Conservation (phyloP, 2,797 vertebrate genomes). For the Anisognathus igniventris region DNA sequence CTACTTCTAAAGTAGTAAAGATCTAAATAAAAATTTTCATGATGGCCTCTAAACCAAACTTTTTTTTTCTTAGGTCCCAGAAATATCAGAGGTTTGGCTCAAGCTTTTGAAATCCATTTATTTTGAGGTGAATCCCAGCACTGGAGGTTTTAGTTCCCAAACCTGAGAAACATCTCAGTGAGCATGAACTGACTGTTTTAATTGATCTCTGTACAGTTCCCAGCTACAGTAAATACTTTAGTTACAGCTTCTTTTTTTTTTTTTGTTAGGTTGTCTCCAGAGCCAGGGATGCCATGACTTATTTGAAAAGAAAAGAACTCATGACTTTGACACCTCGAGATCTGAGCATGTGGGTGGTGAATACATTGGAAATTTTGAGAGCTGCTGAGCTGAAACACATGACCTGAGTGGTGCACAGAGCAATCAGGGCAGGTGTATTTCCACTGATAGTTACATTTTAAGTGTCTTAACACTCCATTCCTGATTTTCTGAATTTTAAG, state of each 20-base stretch:
- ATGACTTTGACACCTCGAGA: background rate
- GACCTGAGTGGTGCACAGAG: background rate
- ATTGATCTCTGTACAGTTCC: background rate
- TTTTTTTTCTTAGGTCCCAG: background rate
- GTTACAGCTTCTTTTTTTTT: background rate
- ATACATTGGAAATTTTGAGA: background rate
- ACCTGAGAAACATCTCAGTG: background rate
- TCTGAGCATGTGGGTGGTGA: conserved; percentile 5
- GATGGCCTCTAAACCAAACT: background rate
- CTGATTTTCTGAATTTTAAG: background rate
- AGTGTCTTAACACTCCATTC: background rate
- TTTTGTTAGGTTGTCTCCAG: background rate
- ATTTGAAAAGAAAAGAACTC: background rate
- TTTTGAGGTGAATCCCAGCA: background rate
- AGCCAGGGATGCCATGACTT: background rate
- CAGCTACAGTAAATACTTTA: background rate
- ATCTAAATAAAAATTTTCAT: background rate
- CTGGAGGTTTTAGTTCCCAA: background rate
- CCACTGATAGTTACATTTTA: background rate
- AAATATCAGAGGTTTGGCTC: background rate
- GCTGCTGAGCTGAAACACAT: conserved; percentile 15
- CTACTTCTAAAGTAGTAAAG: background rate
- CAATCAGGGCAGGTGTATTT: background rate
- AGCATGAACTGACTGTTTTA: background rate
- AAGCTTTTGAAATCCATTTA: background rate